phyloP scores from a whole-genome alignment of 2,888 invertebrate species.

The Drosophila neonasuta region DNA sequence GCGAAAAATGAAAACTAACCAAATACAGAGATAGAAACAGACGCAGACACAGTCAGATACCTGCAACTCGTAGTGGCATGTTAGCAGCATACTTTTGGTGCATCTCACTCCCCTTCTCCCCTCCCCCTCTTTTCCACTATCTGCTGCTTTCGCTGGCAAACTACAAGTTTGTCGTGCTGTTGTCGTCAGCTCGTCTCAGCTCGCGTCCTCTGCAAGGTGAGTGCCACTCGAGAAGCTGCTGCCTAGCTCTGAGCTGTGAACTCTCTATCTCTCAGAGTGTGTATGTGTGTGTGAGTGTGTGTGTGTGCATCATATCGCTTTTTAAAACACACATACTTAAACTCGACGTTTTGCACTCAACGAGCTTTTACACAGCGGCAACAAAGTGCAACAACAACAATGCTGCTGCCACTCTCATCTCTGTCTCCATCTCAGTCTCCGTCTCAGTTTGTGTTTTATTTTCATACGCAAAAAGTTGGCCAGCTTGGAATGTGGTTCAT shows the following conservation, averaged over 20 bases:
- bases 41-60: conserved; percentile 14
- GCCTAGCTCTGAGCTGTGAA: conserved; percentile 40
- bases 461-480: conserved; percentile 71
- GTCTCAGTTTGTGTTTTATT: conserved; percentile 48
- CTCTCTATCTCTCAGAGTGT: conserved; percentile 13
- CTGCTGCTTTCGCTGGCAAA: not conserved
- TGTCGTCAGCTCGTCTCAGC: conserved; percentile 46
- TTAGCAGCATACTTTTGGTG: conserved; percentile 62
- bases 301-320: conserved; percentile 54
- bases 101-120: conserved; percentile 20
- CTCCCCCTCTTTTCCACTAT: not conserved
- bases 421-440: conserved; percentile 33
- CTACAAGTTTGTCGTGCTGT: conserved; percentile 43
- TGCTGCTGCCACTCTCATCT: conserved; percentile 52
- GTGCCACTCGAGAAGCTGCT: conserved; percentile 71
- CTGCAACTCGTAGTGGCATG: conserved; percentile 42
- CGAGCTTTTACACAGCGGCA: conserved; percentile 69
- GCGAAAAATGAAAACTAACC: conserved; percentile 62
- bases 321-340: conserved; percentile 71
- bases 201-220: conserved; percentile 62
- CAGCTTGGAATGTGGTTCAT: conserved; percentile 69
- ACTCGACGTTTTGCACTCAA: conserved; percentile 77
- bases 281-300: conserved; percentile 12
- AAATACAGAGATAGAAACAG: conserved; percentile 51
- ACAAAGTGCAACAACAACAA: conserved; percentile 70